Base-by-base conservation (phyloP, 2,797 vertebrate genomes). In the Manis javanica region DNA sequence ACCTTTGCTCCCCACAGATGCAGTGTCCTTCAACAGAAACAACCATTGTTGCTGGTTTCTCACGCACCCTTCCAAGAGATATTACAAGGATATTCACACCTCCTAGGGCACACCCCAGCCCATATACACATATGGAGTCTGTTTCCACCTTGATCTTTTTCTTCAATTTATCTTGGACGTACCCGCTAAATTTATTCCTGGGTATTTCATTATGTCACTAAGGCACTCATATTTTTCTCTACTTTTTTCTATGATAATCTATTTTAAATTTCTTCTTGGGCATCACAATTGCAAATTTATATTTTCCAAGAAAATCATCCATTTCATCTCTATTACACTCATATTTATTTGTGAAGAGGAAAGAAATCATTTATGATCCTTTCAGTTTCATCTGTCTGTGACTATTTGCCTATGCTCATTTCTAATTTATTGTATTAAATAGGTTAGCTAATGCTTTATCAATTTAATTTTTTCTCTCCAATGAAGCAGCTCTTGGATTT, bases 231-330 rank as follows among this genome's bases (percentile, higher is more conserved):
- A 39, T 15, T 92, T 53, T 83, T 39, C n/a, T 77, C 75, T 77
- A 39, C 46, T 63, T 74, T 72, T 89, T 92, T 49, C 61, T 74
- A 23, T 72, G n/a, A 72, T 72, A 66, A 90, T 74, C 23, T 55
- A 66, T 37, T 74, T 37, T 46, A 63, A 34, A 24, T 61, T 69
- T 83, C 16, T 88, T 91, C 82, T 69, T 2, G 19, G 63, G 46
- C 31, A 10, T 68, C 55, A 64, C 49, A 87, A 49, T 37, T 72
- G 24, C 55, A 81, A 72, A 57, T 46, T 37, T 57, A 46, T 34
- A 37, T 72, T 94, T 83, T 91, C n/a, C 74, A 57, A 49, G 37
- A 55, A 95, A 92, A 61, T 19, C 55, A 46, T 83, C 85, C 49
- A 66, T 8, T 31, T 74, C 42, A 53, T 84, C 53, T 71, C 16